Base-by-base conservation (phyloP, 1,140 invertebrate genomes). In the Acromyrmex echinatior region DNA sequence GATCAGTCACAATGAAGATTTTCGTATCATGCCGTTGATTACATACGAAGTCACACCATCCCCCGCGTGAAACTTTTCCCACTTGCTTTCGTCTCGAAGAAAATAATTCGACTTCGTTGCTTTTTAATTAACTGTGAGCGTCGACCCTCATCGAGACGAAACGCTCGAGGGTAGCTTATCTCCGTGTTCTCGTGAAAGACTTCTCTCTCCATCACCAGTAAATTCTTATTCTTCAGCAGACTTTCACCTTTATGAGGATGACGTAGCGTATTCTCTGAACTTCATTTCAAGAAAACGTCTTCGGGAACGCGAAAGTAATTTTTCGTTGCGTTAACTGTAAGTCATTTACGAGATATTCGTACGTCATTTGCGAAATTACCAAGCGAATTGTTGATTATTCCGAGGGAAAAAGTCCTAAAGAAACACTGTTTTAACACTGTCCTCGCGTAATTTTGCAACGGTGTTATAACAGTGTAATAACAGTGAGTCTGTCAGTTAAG, bases 91-190 rank as follows among this genome's bases (percentile, higher is more conserved):
- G 35, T 60, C 49, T 49, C 70, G 16, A 49, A 63, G 56, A 77
- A 84, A 81, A 86, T 90, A 86, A 91, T 91, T 91, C 89, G 70
- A 89, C 87, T 90, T 86, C 35, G 85, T 71, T 65, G 80, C 80
- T 91, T 91, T 91, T 91, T 91, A 90, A 91, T 91, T 91, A 91
- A 91, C 90, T 68, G 39, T 62, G 39, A 78, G 65, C 74, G 16
- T 56, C 82, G 51, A 60, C 82, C 56, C 66, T 73, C 51, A 35
- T 65, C 85, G 77, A 78, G 53, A 66, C n/a, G 63, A 76, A 53
- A 39, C 31, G 31, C 35, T 56, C 49, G 74, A 70, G 80, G 80
- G 81, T 80, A 45, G 81, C 81, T 88, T 88, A 88, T 91, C 78
- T 86, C 65, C 60, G 45, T 62, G 18, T 65, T 58, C 66, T 65